Base-by-base conservation (phyloP, 2,888 invertebrate species). In the Cybosia mesomella region DNA sequence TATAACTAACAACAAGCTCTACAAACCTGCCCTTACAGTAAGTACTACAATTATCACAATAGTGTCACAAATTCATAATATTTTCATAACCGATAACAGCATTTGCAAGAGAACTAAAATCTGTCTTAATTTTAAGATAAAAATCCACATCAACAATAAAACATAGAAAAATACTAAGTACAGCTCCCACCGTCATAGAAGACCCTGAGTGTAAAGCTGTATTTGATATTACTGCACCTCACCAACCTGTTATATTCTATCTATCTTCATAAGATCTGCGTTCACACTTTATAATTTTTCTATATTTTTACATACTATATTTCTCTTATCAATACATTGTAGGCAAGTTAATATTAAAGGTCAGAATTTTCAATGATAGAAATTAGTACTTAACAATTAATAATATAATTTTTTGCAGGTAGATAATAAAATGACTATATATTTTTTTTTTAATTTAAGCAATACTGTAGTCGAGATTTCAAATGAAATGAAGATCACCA, bases 121-220 rank as follows among this genome's bases (percentile, higher is more conserved):
- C 22, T 36, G 24, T 66, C 18, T 55, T 70, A 64, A 73, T 65
- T 65, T 43, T 80, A 76, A 70, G 54, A 74, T 32, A 24, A 73
- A 72, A 80, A 80, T 85, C 85, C 83, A 86, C 86, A 84, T 82
- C 69, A n/a, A 74, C 71, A 79, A 68, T 49, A 72, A 75, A 60
- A 68, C 66, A 72, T 58, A 68, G 67, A 64, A 43, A 68, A 57
- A 61, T n/a, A 43, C 28, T 1, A 61, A 39, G 59, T 39, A 59
- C 39, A 24, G 36, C 9, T n/a, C 1, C 34, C 24, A 32, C 22
- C 39, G 9, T 49, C 28, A 7, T 18, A 43, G 15, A 39, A 18
- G 49, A 18, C 49, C n/a, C 1, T 8, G 7, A 43, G 8, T n/a
- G n/a, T n/a, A 5, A 49, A 49, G n/a, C 49, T 49, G 43, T 43